phyloP scores from a whole-genome alignment of 2,113 vertebrate species.

The Grallaria varia region DNA sequence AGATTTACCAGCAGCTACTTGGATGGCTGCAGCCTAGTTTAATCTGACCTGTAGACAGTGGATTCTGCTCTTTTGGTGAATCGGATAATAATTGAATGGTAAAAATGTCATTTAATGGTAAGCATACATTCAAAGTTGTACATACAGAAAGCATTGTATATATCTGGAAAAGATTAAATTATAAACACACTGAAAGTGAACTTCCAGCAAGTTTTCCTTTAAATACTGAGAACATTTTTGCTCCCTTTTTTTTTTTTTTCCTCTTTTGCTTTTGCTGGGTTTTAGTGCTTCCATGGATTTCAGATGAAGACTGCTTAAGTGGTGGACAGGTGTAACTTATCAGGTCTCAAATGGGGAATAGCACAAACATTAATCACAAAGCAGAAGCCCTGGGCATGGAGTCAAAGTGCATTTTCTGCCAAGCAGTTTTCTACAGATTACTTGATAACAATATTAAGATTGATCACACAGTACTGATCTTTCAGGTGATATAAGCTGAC shows the following conservation, averaged over 20 bases:
- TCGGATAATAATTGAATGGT: background rate
- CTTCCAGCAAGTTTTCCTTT: background rate
- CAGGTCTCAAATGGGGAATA: background rate
- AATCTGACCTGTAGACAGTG: background rate
- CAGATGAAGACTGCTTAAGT: background rate
- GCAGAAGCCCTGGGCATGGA: background rate
- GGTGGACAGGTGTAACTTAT: conserved; percentile 12
- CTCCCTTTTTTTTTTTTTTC: background rate
- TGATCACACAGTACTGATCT: conserved; percentile 26
- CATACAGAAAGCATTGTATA: background rate
- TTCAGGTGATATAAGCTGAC: conserved; percentile 15
- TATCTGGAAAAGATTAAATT: background rate
- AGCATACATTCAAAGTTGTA: background rate
- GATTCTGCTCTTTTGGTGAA: background rate
- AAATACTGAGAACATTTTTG: background rate
- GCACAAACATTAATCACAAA: conserved; percentile 36
- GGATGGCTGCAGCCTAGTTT: background rate
- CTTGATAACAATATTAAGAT: conserved; percentile 38
- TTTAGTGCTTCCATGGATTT: background rate
- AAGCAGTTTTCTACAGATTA: conserved; percentile 17
- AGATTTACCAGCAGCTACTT: background rate
- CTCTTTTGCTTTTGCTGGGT: background rate
- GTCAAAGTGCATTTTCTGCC: conserved; percentile 19
- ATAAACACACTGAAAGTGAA: background rate
- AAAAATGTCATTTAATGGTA: background rate